Evolutionary conservation across 2,888 invertebrate species (phyloP).

Genomic region (Ectobius pallidus): DNA sequence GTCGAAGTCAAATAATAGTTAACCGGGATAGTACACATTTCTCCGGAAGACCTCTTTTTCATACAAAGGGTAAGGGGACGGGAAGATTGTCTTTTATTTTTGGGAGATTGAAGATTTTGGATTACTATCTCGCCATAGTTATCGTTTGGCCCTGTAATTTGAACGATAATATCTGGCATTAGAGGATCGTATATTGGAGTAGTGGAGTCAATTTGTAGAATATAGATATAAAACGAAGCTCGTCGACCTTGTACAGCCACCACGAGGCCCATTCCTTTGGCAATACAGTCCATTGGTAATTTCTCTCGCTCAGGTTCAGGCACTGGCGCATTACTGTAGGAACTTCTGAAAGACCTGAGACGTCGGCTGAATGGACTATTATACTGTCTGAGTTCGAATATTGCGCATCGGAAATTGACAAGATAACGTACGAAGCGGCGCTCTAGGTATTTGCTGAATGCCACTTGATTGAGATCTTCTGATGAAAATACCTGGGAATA

Average conservation of each 20-base stretch:
- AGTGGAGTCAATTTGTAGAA: conserved; percentile 51
- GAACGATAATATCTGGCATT: conserved; percentile 58
- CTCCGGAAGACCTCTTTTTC: neutral
- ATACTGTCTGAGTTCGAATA: neutral
- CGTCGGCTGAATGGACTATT: neutral
- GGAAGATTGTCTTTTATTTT: neutral
- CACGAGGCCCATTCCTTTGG: conserved; percentile 62
- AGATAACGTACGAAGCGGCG: conserved; percentile 62
- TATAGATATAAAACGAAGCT: conserved; percentile 65
- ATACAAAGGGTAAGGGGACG: no score
- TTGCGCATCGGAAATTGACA: conserved; percentile 29
- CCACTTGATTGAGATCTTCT: conserved; percentile 59
- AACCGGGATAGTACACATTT: conserved; percentile 34
- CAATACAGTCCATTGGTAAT: conserved; percentile 1
- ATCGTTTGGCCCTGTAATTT: conserved; percentile 57
- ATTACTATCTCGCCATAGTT: conserved; percentile 55
- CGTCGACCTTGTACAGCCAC: conserved; percentile 63
- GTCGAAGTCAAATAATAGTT: conserved; percentile 3
- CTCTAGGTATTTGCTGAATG: conserved; percentile 61
- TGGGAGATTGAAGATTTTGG: neutral
- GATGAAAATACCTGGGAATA: conserved; percentile 64
- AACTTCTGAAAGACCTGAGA: neutral
- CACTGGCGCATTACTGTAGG: neutral
- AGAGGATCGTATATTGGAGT: neutral
- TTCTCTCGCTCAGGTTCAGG: neutral